These are phyloP conservation scores for Cygnus atratus DNA, from an alignment of 2,113 vertebrate genomes.

Conservation along the genomic window DNA sequence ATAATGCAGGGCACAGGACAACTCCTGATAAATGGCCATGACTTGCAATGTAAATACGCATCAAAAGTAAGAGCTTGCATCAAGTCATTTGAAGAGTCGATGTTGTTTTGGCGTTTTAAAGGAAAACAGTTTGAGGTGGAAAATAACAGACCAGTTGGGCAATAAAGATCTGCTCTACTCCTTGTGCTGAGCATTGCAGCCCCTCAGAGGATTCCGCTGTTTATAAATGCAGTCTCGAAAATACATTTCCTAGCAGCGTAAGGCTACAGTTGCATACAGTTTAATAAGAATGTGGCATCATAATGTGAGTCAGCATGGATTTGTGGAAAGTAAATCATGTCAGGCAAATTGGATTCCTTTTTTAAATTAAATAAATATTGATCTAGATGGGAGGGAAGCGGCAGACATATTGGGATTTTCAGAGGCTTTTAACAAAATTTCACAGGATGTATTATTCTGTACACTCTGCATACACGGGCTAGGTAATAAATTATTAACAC, in stretches of 20 bases:
- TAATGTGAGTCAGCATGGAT: slow-evolving; percentile 54
- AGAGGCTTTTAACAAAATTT: slow-evolving; percentile 48
- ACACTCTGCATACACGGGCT: neutral
- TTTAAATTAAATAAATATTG: slow-evolving; percentile 74
- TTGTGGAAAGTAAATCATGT: slow-evolving; percentile 66
- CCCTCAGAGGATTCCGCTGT: neutral
- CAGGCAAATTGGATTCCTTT: slow-evolving; percentile 70
- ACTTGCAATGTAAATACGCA: neutral
- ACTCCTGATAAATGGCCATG: neutral
- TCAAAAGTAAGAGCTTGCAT: neutral
- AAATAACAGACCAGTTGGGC: neutral
- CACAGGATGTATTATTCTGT: slow-evolving; percentile 48
- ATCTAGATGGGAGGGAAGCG: slow-evolving; percentile 51
- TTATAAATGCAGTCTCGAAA: slow-evolving; percentile 2
- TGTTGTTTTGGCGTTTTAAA: neutral
- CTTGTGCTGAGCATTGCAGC: neutral
- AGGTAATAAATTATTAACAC: slow-evolving; percentile 54
- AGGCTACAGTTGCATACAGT: slow-evolving; percentile 19
- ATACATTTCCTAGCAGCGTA: neutral
- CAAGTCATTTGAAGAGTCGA: neutral
- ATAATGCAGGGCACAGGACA: neutral
- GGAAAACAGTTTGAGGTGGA: neutral
- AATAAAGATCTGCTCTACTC: neutral
- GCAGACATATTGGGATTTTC: slow-evolving; percentile 45
- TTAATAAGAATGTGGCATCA: slow-evolving; percentile 44